Conservation (phyloP, 2,888 invertebrate species). For the Rhimphoctona megacephalus region DNA sequence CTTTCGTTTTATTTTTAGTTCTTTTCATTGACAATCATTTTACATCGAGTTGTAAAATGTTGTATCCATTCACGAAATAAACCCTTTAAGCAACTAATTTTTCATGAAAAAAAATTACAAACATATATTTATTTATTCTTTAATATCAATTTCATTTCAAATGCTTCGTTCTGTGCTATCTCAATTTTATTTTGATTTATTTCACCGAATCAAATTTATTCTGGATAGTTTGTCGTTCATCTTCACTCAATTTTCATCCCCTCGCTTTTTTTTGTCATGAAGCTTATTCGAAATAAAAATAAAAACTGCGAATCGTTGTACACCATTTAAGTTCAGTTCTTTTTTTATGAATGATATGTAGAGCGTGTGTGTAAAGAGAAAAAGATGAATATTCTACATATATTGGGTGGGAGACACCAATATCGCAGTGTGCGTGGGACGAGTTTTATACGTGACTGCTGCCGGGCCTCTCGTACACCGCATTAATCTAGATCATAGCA, state of each 20-base stretch:
- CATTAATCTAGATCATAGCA: conserved; percentile 83
- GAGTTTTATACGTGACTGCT: conserved; percentile 75
- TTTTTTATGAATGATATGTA: conserved; percentile 78
- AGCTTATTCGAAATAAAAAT: conserved; percentile 23
- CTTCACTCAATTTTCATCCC: conserved; percentile 31
- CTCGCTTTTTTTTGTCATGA: neutral
- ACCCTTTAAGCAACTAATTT: no score
- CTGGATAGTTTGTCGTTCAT: conserved; percentile 20
- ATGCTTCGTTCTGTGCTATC: no score
- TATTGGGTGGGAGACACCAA: conserved; percentile 11
- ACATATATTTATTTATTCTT: no score
- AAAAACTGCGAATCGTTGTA: conserved; percentile 31
- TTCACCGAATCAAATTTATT: neutral
- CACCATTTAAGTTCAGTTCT: conserved; percentile 57
- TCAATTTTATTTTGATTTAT: neutral
- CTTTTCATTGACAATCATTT: neutral
- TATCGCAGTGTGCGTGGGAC: conserved; percentile 79
- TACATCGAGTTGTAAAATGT: no score
- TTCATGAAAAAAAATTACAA: no score
- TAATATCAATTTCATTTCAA: no score
- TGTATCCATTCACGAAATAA: no score
- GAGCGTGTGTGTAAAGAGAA: conserved; percentile 55
- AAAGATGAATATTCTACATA: conserved; percentile 27
- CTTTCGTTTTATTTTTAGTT: neutral
- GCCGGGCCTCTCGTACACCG: conserved; percentile 70